Evolutionary conservation across 2,888 invertebrate genomes (phyloP), one percentile per base, ranked within the genome.

Genomic region (Cheilosia pagana): DNA sequence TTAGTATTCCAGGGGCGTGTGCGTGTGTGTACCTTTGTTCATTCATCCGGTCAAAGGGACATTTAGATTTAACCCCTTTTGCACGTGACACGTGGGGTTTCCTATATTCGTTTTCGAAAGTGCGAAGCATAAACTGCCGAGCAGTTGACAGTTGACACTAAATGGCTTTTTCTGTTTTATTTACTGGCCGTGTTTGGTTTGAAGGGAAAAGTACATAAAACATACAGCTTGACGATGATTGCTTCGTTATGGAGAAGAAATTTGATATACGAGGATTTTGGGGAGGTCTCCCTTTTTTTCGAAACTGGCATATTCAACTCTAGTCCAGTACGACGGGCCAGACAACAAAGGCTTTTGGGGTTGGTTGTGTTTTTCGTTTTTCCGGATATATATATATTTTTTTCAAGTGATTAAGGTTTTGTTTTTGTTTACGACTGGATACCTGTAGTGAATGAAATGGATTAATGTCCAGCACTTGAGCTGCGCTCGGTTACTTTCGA

Each of bases 81-180:
- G 55, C 57, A 31, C 59, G 39, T 76, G 48, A 67, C 63, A 79
- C 70, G 82, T 75, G 77, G 78, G 72, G 77, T 83, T 83, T 83
- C 78, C 72, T 41, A 50, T 52, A 19, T 53, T 23, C 48, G 45
- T 31, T 28, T 28, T 28, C 14, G 52, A 16, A 77, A 68, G 77
- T 72, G 71, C n/a, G 76, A 59, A 75, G 81, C 52, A 59, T 52
- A 81, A 82, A 71, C 67, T 63, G 39, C 45, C 55, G 57, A 31
- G 67, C 74, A 74, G 50, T 83, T 83, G 83, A 83, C 83, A 83
- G 78, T 83, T 83, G 83, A 83, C 83, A 83, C 83, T 83, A 75
- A 78, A 75, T 75, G 59, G 60, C 48, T 62, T 83, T 68, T 50
- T 83, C 57, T 41, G 28, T 70, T 63, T 68, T 74, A 63, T 83